A percentile compares a stretch with the other conserved stretches of the same genome.
Evolutionary conservation across 2,113 vertebrate species (phyloP).

Genomic region (Paramisgurnus dabryanus): DNA sequence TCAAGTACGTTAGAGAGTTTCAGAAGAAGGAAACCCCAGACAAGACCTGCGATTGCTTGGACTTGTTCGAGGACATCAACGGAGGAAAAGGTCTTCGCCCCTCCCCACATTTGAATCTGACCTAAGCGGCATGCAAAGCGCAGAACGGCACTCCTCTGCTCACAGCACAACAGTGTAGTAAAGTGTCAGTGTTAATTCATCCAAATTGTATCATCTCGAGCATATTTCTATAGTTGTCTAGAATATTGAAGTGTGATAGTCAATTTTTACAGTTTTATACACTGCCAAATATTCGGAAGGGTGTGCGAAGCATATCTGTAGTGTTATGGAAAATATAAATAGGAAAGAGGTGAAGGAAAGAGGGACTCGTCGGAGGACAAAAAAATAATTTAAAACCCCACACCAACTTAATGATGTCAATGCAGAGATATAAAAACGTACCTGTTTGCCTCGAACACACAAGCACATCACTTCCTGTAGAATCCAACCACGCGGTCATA

Average conservation of each 20-base stretch:
- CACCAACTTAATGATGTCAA: conserved; percentile 53
- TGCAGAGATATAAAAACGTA: conserved; percentile 34
- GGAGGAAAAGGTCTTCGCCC: neutral
- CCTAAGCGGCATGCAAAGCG: conserved; percentile 33
- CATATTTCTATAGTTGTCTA: conserved; percentile 48
- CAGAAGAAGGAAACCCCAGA: conserved; percentile 4
- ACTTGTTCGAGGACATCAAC: conserved; percentile 1
- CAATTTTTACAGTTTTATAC: conserved; percentile 55
- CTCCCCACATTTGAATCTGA: neutral
- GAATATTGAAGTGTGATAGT: conserved; percentile 31
- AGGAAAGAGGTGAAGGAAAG: neutral
- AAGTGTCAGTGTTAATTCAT: conserved; percentile 4
- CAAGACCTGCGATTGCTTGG: neutral
- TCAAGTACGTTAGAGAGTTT: conserved; percentile 7
- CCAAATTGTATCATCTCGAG: conserved; percentile 32
- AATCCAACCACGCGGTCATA: conserved; percentile 31
- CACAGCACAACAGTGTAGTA: conserved; percentile 44
- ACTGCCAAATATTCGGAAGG: conserved; percentile 50
- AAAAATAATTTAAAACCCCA: conserved; percentile 32
- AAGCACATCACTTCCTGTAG: conserved; percentile 49
- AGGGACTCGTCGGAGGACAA: neutral
- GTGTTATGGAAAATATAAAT: conserved; percentile 7
- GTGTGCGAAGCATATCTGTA: conserved; percentile 7
- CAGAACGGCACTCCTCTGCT: conserved; percentile 41
- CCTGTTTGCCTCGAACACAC: conserved; percentile 45